Percentiles rank a stretch among this genome's conserved stretches.
Evolutionary conservation across 2,888 invertebrate genomes (phyloP).

Genomic region (Pterostichus niger): DNA sequence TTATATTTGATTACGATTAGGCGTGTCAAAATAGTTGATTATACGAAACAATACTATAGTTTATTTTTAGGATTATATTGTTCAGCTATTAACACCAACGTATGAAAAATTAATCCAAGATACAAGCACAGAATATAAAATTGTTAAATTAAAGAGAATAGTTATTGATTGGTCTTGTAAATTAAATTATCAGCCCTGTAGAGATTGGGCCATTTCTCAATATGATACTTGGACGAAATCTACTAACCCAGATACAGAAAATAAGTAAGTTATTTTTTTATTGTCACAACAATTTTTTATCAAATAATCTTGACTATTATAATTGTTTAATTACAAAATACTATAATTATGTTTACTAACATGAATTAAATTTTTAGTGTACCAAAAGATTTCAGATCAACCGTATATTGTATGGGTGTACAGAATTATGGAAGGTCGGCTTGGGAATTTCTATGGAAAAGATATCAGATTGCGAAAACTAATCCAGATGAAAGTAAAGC

Average conservation of each 20-base stretch:
- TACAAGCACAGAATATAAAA: constrained; percentile 75
- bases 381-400: constrained; percentile 12
- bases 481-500: constrained; percentile 79
- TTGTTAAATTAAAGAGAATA: constrained; percentile 77
- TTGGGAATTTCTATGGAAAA: constrained; percentile 85
- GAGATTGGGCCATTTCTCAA: constrained; percentile 78
- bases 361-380: constrained; percentile 14
- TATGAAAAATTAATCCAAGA: constrained; percentile 78
- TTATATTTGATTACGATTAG: no score
- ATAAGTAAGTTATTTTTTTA: constrained; percentile 72
- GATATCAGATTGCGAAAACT: constrained; percentile 81
- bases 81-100: constrained; percentile 75
- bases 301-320: background rate
- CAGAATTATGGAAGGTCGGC: constrained; percentile 82
- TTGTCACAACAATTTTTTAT: background rate
- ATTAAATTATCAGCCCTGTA: constrained; percentile 79
- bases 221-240: constrained; percentile 75
- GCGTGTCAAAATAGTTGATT: no score
- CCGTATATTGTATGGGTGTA: constrained; percentile 82
- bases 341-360: background rate
- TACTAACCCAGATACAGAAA: constrained; percentile 73
- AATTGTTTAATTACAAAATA: background rate
- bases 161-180: constrained; percentile 81
- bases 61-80: constrained; percentile 77
- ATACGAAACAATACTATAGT: constrained; percentile 3